Evolutionary conservation across 2,797 vertebrate species (phyloP).

Genomic region (Okamejei kenojei): DNA sequence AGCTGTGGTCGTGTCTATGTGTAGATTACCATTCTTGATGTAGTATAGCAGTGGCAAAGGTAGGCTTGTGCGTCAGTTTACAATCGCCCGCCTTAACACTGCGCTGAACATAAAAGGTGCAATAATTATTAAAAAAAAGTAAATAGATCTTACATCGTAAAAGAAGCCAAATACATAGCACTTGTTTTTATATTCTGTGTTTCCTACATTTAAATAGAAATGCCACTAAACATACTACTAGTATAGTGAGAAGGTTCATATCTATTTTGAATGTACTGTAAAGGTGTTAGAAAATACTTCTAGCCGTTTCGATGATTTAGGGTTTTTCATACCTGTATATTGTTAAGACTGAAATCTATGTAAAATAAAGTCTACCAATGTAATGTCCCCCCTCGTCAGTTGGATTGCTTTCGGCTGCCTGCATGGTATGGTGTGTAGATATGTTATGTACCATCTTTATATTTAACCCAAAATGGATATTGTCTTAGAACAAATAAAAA

Average conservation of each 20-base stretch:
- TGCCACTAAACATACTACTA: conserved; percentile 36
- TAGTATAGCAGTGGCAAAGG: conserved; percentile 30
- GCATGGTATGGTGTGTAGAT: conserved; percentile 45
- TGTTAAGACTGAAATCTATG: conserved; percentile 24
- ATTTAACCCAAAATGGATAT: conserved; percentile 43
- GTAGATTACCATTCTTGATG: conserved; percentile 29
- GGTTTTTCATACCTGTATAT: conserved; percentile 32
- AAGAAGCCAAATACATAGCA: conserved; percentile 36
- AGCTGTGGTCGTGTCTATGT: conserved; percentile 26
- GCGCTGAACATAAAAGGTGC: conserved; percentile 37
- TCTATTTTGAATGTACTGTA: conserved; percentile 38
- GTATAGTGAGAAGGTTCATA: conserved; percentile 21
- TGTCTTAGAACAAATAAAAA: conserved; percentile 53
- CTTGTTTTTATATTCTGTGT: conserved; percentile 36
- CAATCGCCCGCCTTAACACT: conserved; percentile 35
- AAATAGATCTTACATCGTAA: conserved; percentile 33
- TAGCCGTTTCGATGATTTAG: conserved; percentile 20
- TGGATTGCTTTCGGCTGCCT: conserved; percentile 42
- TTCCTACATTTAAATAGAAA: conserved; percentile 28
- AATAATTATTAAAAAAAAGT: conserved; percentile 28
- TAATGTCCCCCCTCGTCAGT: conserved; percentile 34
- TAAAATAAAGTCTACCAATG: conserved; percentile 31
- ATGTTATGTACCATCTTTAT: conserved; percentile 43
- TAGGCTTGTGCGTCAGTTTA: conserved; percentile 35
- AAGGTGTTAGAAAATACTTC: conserved; percentile 32